Evolutionary conservation across 2,888 invertebrate genomes (phyloP).

Genomic region (Mactromeris polynyma): DNA sequence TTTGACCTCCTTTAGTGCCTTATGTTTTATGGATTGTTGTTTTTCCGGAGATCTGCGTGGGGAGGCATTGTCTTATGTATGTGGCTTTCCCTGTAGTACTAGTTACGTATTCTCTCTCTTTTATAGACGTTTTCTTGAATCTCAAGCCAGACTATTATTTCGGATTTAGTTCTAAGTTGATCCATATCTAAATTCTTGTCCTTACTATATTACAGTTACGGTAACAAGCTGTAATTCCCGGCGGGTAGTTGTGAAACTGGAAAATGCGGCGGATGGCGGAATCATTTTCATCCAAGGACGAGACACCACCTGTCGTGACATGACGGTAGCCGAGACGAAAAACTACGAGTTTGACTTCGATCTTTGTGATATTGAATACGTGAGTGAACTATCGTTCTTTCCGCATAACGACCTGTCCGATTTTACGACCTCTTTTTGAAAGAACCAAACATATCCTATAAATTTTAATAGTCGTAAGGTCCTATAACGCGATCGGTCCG

Average conservation of each 20-base stretch:
- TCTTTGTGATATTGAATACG: slow-evolving; percentile 65
- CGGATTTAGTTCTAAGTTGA: neutral
- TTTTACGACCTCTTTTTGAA: too few relatives aligned
- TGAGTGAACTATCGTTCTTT: slow-evolving; percentile 59
- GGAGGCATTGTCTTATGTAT: neutral
- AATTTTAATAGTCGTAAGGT: too few relatives aligned
- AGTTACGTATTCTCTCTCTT: neutral
- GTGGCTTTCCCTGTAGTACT: neutral
- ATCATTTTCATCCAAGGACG: slow-evolving; percentile 71
- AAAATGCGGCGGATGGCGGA: slow-evolving; percentile 60
- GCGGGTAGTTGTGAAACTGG: slow-evolving; percentile 44
- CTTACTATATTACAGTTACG: slow-evolving; percentile 51
- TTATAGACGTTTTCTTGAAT: neutral
- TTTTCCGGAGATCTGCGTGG: too few relatives aligned
- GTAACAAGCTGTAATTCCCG: slow-evolving; percentile 59
- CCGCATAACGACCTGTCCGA: too few relatives aligned
- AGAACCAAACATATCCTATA: too few relatives aligned
- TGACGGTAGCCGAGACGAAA: slow-evolving; percentile 38
- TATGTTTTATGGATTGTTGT: too few relatives aligned
- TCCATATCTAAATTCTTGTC: neutral
- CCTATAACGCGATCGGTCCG: too few relatives aligned
- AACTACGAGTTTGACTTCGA: slow-evolving; percentile 65
- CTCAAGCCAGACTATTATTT: neutral
- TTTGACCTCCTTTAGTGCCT: too few relatives aligned
- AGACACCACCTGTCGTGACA: slow-evolving; percentile 53